phyloP scores from a whole-genome alignment of 2,113 vertebrate species.

The Chionis minor region DNA sequence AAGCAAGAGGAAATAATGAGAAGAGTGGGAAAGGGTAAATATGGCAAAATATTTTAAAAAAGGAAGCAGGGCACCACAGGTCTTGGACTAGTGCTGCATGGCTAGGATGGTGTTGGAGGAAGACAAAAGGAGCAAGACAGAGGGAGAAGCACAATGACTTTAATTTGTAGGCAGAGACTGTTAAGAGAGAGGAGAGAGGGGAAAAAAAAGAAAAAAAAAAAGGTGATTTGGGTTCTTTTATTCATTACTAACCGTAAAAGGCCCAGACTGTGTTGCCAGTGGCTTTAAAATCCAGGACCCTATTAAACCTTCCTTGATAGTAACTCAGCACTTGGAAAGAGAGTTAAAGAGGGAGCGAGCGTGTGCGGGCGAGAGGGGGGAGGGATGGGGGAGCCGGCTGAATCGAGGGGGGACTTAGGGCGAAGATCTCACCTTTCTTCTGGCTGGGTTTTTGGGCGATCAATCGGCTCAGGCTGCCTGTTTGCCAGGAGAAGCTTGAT shows the following conservation, averaged over 20 bases:
- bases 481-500: neutral
- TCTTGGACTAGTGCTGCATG: neutral
- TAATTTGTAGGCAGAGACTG: constrained; percentile 67
- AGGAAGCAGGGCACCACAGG: neutral
- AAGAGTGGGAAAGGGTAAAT: neutral
- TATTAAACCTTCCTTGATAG: constrained; percentile 75
- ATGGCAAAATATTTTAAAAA: neutral
- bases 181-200: neutral
- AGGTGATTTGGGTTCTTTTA: constrained; percentile 70
- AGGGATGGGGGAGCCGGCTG: constrained; percentile 14
- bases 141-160: constrained; percentile 37
- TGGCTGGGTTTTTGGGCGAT: constrained; percentile 45
- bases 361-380: neutral
- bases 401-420: constrained; percentile 12
- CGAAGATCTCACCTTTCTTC: constrained; percentile 27
- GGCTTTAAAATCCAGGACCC: constrained; percentile 74
- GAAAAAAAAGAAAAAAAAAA: neutral
- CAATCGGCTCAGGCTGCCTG: constrained; percentile 35
- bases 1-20: neutral
- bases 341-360: neutral
- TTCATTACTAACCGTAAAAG: constrained; percentile 72
- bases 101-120: neutral
- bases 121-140: constrained; percentile 18
- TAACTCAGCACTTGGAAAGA: constrained; percentile 63
- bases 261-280: constrained; percentile 59